Evolutionary conservation across 2,888 invertebrate species (phyloP).

Genomic region (Helleia helle): DNA sequence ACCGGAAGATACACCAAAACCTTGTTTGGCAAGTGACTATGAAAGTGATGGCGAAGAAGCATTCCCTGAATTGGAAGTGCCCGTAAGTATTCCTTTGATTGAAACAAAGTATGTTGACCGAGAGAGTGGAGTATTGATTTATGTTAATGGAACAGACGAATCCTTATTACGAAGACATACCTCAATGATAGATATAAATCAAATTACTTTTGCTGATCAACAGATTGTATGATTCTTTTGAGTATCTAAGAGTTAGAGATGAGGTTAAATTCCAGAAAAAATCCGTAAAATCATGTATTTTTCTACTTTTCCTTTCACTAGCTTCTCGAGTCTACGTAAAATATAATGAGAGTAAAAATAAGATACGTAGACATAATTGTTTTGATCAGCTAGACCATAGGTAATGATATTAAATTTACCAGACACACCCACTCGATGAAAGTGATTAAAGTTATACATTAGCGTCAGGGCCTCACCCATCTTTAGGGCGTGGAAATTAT

Average conservation of each 20-base stretch:
- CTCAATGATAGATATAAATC: neutral
- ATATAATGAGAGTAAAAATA: too few species aligned
- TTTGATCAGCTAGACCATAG: too few species aligned
- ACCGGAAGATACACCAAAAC: conserved; percentile 44
- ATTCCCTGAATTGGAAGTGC: conserved; percentile 55
- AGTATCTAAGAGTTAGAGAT: too few species aligned
- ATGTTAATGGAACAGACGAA: conserved; percentile 1
- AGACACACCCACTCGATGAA: neutral
- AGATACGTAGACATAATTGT: too few species aligned
- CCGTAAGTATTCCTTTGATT: conserved; percentile 42
- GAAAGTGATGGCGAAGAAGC: conserved; percentile 69
- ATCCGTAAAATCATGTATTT: too few species aligned
- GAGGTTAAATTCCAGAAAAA: too few species aligned
- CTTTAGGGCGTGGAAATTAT: too few species aligned
- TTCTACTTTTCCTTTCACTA: neutral
- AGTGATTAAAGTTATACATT: neutral
- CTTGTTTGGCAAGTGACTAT: conserved; percentile 47
- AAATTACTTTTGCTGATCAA: too few species aligned
- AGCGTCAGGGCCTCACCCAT: neutral
- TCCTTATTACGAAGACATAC: neutral
- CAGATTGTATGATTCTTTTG: too few species aligned
- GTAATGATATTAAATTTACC: neutral
- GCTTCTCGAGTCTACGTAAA: too few species aligned
- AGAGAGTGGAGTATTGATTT: conserved; percentile 7
- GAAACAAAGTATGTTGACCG: conserved; percentile 10